These are phyloP conservation scores for Torymus auratus DNA, from an alignment of 2,888 invertebrate species.

Conservation along the genomic window DNA sequence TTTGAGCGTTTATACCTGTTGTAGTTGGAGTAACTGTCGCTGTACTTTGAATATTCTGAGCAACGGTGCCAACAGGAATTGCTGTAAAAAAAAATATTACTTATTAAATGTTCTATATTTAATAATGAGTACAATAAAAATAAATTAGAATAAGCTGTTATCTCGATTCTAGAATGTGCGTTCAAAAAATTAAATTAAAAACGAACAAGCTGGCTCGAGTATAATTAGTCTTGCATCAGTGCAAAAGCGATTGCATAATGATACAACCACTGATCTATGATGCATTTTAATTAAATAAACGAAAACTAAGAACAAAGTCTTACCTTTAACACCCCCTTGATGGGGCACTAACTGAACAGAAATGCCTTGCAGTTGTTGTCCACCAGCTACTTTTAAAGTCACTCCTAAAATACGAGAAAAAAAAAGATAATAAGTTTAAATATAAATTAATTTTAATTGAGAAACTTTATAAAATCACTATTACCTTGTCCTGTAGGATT, in stretches of 20 bases:
- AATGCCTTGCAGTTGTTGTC: constrained; percentile 76
- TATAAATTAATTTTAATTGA: neutral
- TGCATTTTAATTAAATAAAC: constrained; percentile 73
- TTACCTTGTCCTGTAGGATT: constrained; percentile 70
- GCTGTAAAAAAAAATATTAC: constrained; percentile 68
- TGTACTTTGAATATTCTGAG: constrained; percentile 70
- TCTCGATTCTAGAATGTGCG: constrained; percentile 70
- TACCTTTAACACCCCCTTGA: constrained; percentile 79
- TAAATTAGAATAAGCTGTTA: constrained; percentile 59
- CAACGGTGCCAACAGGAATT: constrained; percentile 77
- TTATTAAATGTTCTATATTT: neutral
- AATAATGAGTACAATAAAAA: neutral
- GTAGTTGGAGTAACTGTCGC: constrained; percentile 67
- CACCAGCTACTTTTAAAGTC: constrained; percentile 74
- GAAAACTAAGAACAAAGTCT: constrained; percentile 45
- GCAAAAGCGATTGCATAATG: constrained; percentile 52
- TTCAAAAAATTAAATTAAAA: constrained; percentile 60
- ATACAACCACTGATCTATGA: constrained; percentile 57
- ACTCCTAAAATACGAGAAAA: constrained; percentile 64
- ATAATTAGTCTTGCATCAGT: constrained; percentile 62
- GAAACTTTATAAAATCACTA: constrained; percentile 22
- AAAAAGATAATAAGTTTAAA: neutral
- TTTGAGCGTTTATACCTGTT: constrained; percentile 73
- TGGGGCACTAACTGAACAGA: constrained; percentile 79
- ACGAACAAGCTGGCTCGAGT: constrained; percentile 76